phyloP scores from a whole-genome alignment of 2,888 invertebrate genomes.

The Cerastoderma edule region DNA sequence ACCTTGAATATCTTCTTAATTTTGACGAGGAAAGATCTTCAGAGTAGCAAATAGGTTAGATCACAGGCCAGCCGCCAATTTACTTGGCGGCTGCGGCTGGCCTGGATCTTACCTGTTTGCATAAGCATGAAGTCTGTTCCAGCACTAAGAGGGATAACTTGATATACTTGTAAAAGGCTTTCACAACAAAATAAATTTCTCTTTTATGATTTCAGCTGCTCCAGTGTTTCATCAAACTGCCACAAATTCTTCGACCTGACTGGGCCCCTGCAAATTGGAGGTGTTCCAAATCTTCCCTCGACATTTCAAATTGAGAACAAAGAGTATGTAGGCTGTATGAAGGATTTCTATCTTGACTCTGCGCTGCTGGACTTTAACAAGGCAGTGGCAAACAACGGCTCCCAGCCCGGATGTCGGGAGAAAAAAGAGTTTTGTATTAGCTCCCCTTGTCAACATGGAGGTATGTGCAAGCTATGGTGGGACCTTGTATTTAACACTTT shows the following conservation, averaged over 20 bases:
- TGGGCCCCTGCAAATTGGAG: constrained; percentile 94
- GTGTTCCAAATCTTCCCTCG: constrained; percentile 88
- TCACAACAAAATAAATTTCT: no score
- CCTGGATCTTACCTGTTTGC: no score
- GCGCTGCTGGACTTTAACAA: constrained; percentile 92
- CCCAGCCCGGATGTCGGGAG: constrained; percentile 93
- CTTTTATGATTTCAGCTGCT: constrained; percentile 16
- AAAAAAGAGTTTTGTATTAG: constrained; percentile 92
- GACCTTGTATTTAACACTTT: no score
- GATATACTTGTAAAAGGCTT: no score
- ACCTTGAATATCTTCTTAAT: no score
- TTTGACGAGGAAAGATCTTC: no score
- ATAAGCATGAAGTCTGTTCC: no score
- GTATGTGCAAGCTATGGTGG: no score
- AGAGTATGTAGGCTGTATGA: constrained; percentile 95
- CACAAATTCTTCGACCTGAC: constrained; percentile 94
- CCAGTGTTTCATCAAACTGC: constrained; percentile 80
- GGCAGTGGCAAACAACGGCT: constrained; percentile 83
- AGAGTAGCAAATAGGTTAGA: no score
- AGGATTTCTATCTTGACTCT: constrained; percentile 93
- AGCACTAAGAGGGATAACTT: no score
- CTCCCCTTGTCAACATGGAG: constrained; percentile 94
- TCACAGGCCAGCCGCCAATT: no score
- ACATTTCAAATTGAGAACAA: constrained; percentile 80
- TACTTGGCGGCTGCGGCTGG: no score